Evolutionary conservation across 2,888 invertebrate genomes (phyloP).

Genomic region (Ariolimax columbianus): DNA sequence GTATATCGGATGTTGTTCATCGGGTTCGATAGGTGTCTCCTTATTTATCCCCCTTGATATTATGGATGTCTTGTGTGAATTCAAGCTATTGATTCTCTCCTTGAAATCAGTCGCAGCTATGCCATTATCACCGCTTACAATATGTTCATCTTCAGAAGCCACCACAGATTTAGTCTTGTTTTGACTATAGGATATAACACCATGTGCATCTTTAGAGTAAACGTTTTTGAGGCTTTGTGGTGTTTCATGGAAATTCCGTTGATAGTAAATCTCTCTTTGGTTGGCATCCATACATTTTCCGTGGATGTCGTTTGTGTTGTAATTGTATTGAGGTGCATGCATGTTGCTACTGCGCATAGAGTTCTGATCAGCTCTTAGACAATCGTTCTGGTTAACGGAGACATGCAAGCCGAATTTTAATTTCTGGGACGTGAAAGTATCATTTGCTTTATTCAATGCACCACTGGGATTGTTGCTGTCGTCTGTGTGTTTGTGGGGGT

Average conservation of each 20-base stretch:
- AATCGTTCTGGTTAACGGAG: neutral
- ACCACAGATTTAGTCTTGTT: neutral
- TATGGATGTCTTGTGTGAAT: neutral
- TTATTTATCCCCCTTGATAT: neutral
- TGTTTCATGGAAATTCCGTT: neutral
- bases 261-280: neutral
- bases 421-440: neutral
- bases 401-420: neutral
- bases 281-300: neutral
- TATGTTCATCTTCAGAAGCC: neutral
- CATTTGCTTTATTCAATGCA: neutral
- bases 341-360: neutral
- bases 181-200: neutral
- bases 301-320: neutral
- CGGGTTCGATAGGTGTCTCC: neutral
- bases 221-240: neutral
- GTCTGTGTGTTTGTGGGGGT: neutral
- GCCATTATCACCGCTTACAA: neutral
- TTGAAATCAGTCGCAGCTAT: neutral
- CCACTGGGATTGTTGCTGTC: neutral
- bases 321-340: neutral
- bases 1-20: neutral
- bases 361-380: neutral
- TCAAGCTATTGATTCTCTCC: slow-evolving; percentile 10
- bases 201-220: neutral